Evolutionary conservation across 2,797 vertebrate species (phyloP).

Genomic region (Pitangus sulphuratus): DNA sequence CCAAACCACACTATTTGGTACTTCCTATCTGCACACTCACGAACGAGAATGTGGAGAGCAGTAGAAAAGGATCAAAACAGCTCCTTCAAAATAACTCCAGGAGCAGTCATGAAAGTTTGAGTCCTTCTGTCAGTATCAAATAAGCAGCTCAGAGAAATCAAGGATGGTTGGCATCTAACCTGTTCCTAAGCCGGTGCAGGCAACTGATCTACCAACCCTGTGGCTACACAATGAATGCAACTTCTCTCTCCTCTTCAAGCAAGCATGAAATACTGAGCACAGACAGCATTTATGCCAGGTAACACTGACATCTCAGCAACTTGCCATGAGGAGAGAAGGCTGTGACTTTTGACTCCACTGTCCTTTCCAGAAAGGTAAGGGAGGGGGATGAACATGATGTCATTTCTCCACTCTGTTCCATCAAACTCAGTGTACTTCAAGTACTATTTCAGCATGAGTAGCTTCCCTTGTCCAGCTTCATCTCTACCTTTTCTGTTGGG

Average conservation of each 20-base stretch:
- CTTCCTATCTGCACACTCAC: neutral
- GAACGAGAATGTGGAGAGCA: neutral
- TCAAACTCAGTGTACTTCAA: neutral
- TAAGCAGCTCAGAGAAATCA: neutral
- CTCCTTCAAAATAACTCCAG: neutral
- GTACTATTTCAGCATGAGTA: neutral
- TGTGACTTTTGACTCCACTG: neutral
- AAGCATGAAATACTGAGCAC: neutral
- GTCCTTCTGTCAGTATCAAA: neutral
- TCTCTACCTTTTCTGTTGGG: neutral
- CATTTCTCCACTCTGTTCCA: neutral
- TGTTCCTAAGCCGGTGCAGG: neutral
- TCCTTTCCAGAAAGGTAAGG: neutral
- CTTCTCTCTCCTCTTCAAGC: neutral
- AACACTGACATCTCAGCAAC: neutral
- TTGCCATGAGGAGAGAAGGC: neutral
- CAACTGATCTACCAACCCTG: neutral
- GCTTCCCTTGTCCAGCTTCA: neutral
- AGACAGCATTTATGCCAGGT: neutral
- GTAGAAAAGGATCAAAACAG: neutral
- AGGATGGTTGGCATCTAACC: neutral
- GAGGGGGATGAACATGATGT: neutral
- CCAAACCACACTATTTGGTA: neutral
- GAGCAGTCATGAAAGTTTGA: neutral
- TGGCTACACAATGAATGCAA: neutral